Conservation (phyloP, 2,797 vertebrate species). For the Alexandromys oeconomus region DNA sequence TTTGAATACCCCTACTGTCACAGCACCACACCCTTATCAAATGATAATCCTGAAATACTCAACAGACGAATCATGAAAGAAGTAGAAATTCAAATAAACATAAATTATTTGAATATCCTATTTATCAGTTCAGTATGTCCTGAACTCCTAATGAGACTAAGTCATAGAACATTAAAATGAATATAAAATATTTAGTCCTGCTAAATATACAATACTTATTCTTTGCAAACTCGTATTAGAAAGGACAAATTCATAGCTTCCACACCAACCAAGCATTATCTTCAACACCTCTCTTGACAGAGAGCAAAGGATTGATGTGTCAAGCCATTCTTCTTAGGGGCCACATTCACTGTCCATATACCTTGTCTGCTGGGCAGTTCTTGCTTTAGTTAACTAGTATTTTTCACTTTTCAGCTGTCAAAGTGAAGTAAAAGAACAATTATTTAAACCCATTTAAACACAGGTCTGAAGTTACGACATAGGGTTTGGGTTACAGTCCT, state of each 20-base stretch:
- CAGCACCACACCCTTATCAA: background rate
- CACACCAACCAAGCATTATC: background rate
- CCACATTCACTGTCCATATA: background rate
- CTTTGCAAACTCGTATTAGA: background rate
- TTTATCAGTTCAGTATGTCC: conserved; percentile 24
- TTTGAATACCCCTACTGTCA: background rate
- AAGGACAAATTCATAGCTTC: background rate
- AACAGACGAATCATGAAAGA: background rate
- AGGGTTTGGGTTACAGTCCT: background rate
- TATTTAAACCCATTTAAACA: background rate
- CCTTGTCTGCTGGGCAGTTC: background rate
- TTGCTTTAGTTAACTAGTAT: background rate
- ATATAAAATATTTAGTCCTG: background rate
- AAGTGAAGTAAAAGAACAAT: background rate
- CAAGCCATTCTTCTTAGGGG: background rate
- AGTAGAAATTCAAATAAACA: background rate
- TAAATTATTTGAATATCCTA: background rate
- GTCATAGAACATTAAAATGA: background rate
- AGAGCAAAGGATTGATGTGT: background rate
- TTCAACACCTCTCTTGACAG: background rate
- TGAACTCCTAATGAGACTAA: background rate
- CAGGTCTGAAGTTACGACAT: background rate
- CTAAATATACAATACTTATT: background rate
- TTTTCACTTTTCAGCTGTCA: background rate
- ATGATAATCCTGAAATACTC: background rate